Evolutionary conservation across 2,888 invertebrate species (phyloP).

Genomic region (Arctia plantaginis): DNA sequence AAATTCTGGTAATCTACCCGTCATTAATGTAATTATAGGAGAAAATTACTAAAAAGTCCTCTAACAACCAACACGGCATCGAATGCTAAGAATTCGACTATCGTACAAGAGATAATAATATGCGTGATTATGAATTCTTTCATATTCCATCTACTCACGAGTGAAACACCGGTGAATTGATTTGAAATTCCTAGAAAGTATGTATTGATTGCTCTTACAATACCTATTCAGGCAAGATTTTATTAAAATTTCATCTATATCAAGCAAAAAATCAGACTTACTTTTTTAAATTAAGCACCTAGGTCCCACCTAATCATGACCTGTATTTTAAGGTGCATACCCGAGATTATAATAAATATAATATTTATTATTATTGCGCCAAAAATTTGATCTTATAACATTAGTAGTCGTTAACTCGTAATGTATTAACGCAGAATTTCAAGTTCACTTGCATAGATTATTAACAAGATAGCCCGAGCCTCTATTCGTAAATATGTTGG

Average conservation of each 20-base stretch:
- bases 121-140: too few relatives aligned
- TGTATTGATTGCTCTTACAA: too few relatives aligned
- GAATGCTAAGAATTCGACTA: background rate
- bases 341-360: background rate
- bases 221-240: too few relatives aligned
- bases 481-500: slow-evolving; percentile 6
- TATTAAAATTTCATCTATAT: too few relatives aligned
- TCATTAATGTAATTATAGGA: too few relatives aligned
- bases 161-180: background rate
- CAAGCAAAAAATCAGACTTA: background rate
- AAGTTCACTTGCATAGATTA: slow-evolving; percentile 27
- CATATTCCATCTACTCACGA: too few relatives aligned
- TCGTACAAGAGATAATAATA: too few relatives aligned
- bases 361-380: background rate
- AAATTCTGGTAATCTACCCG: too few relatives aligned
- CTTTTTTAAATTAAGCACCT: background rate
- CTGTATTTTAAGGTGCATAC: background rate
- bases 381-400: background rate
- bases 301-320: background rate
- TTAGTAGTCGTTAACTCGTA: background rate
- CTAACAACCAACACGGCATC: background rate
- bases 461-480: slow-evolving; percentile 25
- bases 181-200: background rate
- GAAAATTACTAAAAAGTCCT: background rate
- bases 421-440: slow-evolving; percentile 7